Conservation (phyloP, 1,140 invertebrate genomes). For the Acyrthosiphon pisum region DNA sequence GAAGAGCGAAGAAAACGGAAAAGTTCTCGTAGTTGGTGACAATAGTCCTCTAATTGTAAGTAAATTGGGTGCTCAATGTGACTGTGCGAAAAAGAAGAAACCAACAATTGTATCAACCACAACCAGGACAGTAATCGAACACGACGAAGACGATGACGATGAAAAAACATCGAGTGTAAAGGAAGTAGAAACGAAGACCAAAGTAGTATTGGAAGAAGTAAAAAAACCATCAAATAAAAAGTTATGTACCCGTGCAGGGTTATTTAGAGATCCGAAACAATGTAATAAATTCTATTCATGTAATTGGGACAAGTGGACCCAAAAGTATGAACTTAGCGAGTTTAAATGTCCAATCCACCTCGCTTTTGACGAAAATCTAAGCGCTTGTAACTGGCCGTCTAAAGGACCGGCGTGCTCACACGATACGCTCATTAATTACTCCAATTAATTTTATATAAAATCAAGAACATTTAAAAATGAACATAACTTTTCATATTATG, state of each 20-base stretch:
- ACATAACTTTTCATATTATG: background rate
- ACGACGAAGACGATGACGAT: constrained; percentile 44
- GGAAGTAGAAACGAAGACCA: constrained; percentile 11
- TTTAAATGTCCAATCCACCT: constrained; percentile 84
- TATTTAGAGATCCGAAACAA: constrained; percentile 81
- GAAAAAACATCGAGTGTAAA: background rate
- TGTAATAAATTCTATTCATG: constrained; percentile 88
- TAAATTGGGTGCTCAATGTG: constrained; percentile 77
- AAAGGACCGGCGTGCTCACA: constrained; percentile 79
- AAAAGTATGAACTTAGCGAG: constrained; percentile 78
- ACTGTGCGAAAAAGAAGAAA: constrained; percentile 64
- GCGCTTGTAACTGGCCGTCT: constrained; percentile 84
- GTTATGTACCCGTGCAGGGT: constrained; percentile 78
- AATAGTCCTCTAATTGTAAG: constrained; percentile 73
- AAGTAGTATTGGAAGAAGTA: constrained; percentile 68
- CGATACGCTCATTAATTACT: constrained; percentile 67
- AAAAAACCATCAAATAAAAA: constrained; percentile 58
- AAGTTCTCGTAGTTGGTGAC: constrained; percentile 65
- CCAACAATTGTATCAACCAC: constrained; percentile 25
- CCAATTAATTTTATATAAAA: background rate
- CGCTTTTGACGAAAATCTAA: constrained; percentile 76
- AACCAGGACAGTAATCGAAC: constrained; percentile 24
- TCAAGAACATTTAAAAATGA: background rate
- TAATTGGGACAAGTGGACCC: constrained; percentile 81
- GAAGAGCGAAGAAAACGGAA: constrained; percentile 13